Evolutionary conservation across 23 tunicate species (phyloP).

Genomic region (Trididemnum nubilum): DNA sequence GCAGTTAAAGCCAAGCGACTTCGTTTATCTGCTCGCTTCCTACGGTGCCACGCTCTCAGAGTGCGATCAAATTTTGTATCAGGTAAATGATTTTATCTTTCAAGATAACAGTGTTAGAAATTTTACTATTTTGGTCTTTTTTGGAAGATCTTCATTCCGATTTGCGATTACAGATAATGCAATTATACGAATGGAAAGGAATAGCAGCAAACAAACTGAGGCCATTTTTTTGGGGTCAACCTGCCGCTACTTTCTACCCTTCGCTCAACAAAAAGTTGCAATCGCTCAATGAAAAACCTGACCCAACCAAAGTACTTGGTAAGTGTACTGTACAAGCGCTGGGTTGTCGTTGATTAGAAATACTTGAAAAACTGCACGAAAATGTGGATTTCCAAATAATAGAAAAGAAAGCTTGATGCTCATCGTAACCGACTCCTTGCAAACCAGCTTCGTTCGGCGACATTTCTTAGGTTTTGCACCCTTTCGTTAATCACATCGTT

Average conservation of each 20-base stretch:
- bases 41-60: background rate
- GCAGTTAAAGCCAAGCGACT: background rate
- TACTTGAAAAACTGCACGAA: too few species aligned
- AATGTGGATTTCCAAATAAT: too few species aligned
- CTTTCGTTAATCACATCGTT: too few species aligned
- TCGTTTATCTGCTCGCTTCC: background rate
- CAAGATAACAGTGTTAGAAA: background rate
- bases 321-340: too few species aligned
- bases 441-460: too few species aligned
- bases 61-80: background rate
- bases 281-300: slow-evolving; percentile 10
- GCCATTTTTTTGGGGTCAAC: slow-evolving; percentile 18
- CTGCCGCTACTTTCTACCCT: background rate
- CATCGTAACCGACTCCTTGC: too few species aligned
- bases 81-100: too few species aligned
- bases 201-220: background rate
- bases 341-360: too few species aligned
- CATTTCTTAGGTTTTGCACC: too few species aligned
- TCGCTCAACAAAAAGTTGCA: background rate
- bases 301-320: background rate
- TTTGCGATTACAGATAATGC: slow-evolving; percentile 3
- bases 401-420: too few species aligned
- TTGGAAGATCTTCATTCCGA: too few species aligned
- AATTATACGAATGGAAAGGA: slow-evolving; percentile 21
- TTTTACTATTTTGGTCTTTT: background rate